Percentiles rank a stretch among this genome's conserved stretches.
Conservation (phyloP, 1,140 invertebrate species). For the Drosophila murphyi region DNA sequence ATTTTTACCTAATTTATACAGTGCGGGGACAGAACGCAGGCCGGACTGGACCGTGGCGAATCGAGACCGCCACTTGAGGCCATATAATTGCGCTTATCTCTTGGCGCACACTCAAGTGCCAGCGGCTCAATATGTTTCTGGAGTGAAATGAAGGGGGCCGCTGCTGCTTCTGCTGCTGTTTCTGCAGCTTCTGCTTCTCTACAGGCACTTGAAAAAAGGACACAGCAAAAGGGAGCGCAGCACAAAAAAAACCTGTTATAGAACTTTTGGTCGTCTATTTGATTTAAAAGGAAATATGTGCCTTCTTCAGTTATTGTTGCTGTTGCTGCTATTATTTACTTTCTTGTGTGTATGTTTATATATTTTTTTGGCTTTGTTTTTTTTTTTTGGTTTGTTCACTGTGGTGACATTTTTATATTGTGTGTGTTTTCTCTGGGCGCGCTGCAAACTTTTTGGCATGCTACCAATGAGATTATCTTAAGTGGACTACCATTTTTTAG, state of each 20-base stretch:
- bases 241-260: constrained; percentile 34
- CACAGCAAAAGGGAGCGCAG: constrained; percentile 3
- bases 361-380: constrained; percentile 7
- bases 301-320: constrained; percentile 28
- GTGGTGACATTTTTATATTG: constrained; percentile 72
- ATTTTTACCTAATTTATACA: constrained; percentile 76
- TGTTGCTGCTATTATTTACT: constrained; percentile 44
- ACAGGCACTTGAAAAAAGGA: constrained; percentile 38
- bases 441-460: constrained; percentile 69
- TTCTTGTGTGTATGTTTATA: constrained; percentile 1
- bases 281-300: constrained; percentile 74
- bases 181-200: not conserved
- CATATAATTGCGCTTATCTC: constrained; percentile 81
- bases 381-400: constrained; percentile 54
- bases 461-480: constrained; percentile 80
- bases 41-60: not conserved
- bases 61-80: constrained; percentile 60
- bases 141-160: constrained; percentile 75
- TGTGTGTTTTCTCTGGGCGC: constrained; percentile 11
- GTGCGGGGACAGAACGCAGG: not conserved
- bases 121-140: constrained; percentile 77
- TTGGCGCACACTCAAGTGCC: constrained; percentile 79
- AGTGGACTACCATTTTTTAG: constrained; percentile 64
- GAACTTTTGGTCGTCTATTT: constrained; percentile 66
- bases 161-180: not conserved